phyloP scores from a whole-genome alignment of 2,113 vertebrate species.

The Misgurnus mizolepis region DNA sequence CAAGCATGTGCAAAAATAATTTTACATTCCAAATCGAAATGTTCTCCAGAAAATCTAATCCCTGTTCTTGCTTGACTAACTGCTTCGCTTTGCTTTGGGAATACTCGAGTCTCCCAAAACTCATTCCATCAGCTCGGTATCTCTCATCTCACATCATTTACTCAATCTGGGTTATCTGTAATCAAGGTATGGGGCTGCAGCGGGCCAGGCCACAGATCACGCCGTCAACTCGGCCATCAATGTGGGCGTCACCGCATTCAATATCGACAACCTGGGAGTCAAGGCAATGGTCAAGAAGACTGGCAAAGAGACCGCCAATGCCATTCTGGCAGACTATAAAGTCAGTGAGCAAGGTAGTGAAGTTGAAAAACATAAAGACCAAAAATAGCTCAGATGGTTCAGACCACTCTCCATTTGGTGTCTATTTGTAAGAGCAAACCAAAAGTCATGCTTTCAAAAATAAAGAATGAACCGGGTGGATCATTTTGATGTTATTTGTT shows the following conservation, averaged over 20 bases:
- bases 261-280: constrained; percentile 92
- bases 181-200: constrained; percentile 89
- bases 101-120: neutral
- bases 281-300: constrained; percentile 94
- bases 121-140: constrained; percentile 22
- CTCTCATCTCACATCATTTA: constrained; percentile 32
- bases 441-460: neutral
- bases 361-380: constrained; percentile 46
- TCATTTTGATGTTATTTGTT: neutral
- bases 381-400: constrained; percentile 54
- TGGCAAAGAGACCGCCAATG: constrained; percentile 86
- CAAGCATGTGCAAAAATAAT: neutral
- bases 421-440: constrained; percentile 1
- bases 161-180: constrained; percentile 55
- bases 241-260: constrained; percentile 90
- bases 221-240: constrained; percentile 95
- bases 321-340: constrained; percentile 90
- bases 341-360: constrained; percentile 67
- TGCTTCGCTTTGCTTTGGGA: constrained; percentile 28
- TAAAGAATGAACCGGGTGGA: neutral
- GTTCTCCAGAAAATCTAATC: neutral
- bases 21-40: neutral
- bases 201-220: constrained; percentile 87
- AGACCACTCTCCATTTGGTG: neutral
- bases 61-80: constrained; percentile 59